phyloP scores from a whole-genome alignment of 2,797 vertebrate species.

The Cuculus canorus region DNA sequence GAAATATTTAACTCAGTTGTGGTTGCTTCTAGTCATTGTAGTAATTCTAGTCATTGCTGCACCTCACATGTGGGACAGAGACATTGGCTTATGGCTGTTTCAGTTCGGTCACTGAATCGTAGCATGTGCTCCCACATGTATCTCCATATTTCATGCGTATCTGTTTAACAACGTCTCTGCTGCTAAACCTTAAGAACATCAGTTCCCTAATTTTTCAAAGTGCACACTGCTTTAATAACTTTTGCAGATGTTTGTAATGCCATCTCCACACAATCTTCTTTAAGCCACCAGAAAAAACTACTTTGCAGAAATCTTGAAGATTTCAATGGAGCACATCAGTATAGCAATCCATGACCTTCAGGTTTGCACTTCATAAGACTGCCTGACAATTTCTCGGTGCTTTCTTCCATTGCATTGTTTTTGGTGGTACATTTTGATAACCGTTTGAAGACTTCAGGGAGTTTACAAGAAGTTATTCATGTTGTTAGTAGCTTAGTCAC shows the following conservation, averaged over 20 bases:
- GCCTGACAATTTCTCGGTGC: background rate
- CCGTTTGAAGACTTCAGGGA: background rate
- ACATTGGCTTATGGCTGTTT: background rate
- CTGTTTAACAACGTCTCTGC: background rate
- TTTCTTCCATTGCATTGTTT: background rate
- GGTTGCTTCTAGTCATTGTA: background rate
- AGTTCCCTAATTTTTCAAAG: background rate
- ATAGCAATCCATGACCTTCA: background rate
- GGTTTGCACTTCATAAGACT: background rate
- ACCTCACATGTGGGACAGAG: rapidly evolving
- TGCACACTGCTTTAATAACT: background rate
- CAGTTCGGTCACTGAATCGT: background rate
- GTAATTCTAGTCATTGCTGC: background rate
- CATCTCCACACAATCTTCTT: background rate
- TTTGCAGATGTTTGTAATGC: background rate
- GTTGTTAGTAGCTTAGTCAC: slow-evolving; percentile 37
- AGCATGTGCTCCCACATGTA: background rate
- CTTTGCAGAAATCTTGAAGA: background rate
- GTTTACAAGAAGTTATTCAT: slow-evolving; percentile 1
- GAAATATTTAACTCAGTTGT: background rate
- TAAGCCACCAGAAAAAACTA: background rate
- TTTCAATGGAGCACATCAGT: background rate
- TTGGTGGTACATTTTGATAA: slow-evolving; percentile 12
- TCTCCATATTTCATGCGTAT: background rate
- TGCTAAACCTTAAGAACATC: background rate